Percentiles rank a stretch among this genome's conserved stretches.
phyloP scores from a whole-genome alignment of 2,888 invertebrate species.

The Plagodis dolabraria region DNA sequence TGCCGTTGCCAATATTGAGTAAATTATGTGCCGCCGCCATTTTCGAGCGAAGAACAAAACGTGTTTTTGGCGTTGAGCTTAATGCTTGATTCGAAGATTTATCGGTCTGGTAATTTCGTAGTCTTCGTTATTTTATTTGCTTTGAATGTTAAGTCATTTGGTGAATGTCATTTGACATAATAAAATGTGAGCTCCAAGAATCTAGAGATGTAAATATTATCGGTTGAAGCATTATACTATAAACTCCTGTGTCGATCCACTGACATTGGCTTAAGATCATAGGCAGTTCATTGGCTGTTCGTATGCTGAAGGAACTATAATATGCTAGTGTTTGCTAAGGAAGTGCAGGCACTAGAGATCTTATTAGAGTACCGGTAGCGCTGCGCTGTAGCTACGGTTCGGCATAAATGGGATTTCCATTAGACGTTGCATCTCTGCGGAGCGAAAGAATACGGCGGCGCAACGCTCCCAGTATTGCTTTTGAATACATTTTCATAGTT shows the following conservation, averaged over 20 bases:
- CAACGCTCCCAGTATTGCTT: conserved; percentile 36
- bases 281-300: conserved; percentile 40
- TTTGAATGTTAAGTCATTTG: conserved; percentile 25
- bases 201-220: conserved; percentile 1
- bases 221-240: conserved; percentile 2
- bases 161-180: conserved; percentile 1
- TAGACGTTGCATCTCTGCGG: conserved; percentile 50
- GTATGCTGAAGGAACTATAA: conserved; percentile 18
- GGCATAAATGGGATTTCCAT: conserved; percentile 68
- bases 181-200: conserved; percentile 5
- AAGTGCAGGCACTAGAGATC: conserved; percentile 41
- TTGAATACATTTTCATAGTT: conserved; percentile 47
- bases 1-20: conserved; percentile 33
- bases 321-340: conserved; percentile 38
- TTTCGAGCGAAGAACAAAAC: conserved; percentile 26
- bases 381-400: conserved; percentile 47
- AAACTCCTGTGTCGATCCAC: conserved; percentile 4
- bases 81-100: conserved; percentile 36
- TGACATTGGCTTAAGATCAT: conserved; percentile 19
- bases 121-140: conserved; percentile 29
- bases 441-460: conserved; percentile 46
- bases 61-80: conserved; percentile 38
- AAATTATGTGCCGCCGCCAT: conserved; percentile 25
- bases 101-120: conserved; percentile 41
- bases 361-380: conserved; percentile 47